Base-by-base conservation (phyloP, 2,888 invertebrate species). In the Pharmacophagus antenor region DNA sequence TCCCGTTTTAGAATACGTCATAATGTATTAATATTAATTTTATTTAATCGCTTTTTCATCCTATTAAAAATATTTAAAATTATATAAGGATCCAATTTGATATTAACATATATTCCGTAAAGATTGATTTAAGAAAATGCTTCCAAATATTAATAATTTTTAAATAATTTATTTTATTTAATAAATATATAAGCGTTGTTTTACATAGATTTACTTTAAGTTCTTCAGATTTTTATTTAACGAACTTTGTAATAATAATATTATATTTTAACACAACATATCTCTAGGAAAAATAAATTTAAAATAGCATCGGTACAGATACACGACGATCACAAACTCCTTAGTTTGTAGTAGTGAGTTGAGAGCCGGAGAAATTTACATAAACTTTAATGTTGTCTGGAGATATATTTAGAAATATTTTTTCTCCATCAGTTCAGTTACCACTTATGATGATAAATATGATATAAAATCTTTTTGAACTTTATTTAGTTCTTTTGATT, bases 251-350 rank as follows among this genome's bases (percentile, higher is more conserved):
- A 18, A 44, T 8, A 18, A 18, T 12, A 50, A 31, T 31, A 31
- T 1, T 12, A 27, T 50, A 21, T 31, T 12, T 18, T 15, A 31
- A 5, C 12, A 55, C 54, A 64, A 67, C 66, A 63, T 67, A 69
- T 53, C 53, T 58, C 50, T 54, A 53, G 47, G 50, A 44, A 27
- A 52, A 17, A 52, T 52, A 51, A 46, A 8, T 47, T 46, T 48
- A 25, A 61, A 51, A 52, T 44, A 55, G 22, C 37, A 47, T 48
- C 3, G 47, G 17, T 49, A 47, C 51, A 52, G 25, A 42, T 49
- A 52, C 55, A 46, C 37, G 23, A 31, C 46, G 57, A 31, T 46
- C 37, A 57, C 50, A 57, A 57, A 57, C 51, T 57, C 51, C n/a
- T 18, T 20, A 57, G 37, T 37, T 57, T 17, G 22, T n/a, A 57